These are phyloP conservation scores for Falco peregrinus DNA, from an alignment of 2,797 vertebrate genomes.

Conservation along the genomic window DNA sequence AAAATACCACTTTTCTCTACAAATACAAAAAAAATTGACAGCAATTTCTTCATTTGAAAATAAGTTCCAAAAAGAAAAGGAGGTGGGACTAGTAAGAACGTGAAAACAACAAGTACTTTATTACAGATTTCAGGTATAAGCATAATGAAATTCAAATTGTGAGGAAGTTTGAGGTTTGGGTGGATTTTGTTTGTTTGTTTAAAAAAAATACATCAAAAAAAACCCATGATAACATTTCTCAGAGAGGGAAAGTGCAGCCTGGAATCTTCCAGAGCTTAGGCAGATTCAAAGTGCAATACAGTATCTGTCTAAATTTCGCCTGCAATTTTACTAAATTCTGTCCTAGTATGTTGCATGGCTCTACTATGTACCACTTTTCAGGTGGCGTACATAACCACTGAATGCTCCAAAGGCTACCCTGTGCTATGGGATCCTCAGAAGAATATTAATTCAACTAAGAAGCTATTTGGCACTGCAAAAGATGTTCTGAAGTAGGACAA, in stretches of 20 bases:
- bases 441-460: background rate
- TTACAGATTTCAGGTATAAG: background rate
- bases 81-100: background rate
- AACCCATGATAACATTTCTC: background rate
- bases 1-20: background rate
- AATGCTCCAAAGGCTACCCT: background rate
- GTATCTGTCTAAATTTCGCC: background rate
- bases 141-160: background rate
- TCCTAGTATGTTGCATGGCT: background rate
- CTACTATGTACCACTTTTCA: background rate
- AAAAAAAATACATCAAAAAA: background rate
- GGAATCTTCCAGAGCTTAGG: background rate
- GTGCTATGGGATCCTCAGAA: background rate
- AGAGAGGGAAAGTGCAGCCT: background rate
- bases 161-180: background rate
- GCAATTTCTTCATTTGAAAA: background rate
- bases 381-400: rapidly evolving
- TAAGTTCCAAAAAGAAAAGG: background rate
- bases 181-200: too few species aligned
- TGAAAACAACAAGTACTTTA: background rate
- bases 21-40: background rate
- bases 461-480: background rate
- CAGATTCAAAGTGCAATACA: background rate
- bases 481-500: background rate
- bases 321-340: background rate